Evolutionary conservation across 2,797 vertebrate species (phyloP), one percentile per base, ranked within the genome.

Genomic region (Vultur gryphus): DNA sequence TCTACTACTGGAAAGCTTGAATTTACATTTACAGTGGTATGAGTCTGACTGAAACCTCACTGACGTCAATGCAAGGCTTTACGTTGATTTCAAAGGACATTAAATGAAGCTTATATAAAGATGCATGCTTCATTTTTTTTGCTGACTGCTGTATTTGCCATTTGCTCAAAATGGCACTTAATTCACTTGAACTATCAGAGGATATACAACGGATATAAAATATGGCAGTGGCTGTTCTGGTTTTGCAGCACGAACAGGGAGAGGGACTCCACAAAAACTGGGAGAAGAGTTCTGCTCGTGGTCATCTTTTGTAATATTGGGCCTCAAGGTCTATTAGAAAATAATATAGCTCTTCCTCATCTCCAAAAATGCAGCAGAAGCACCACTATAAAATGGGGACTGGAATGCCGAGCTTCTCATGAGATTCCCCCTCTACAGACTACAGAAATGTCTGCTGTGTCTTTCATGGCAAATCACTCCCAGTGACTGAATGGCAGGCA

Each of bases 61-160:
- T 95, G 96, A 96, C 86, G 54, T 95, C 92, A 97, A 35, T 91
- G 59, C 52, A 83, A 69, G 49, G 75, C 61, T 94, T 95, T 94
- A 84, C 16, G 10, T 65, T 87, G 84, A 57, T 95, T 96, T 93
- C 92, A 95, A 91, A 95, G 79, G 92, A 89, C n/a, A n/a, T 77
- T 91, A 92, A 89, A 84, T 91, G 57, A 85, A 85, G 61, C 55
- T 90, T 92, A 77, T 92, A 75, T 28, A 92, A 92, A 95, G 85
- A 85, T 24, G n/a, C 81, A 54, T 67, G 64, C n/a, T n/a, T 9
- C 17, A 39, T 29, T 58, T 39, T 64, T 80, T 67, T 21, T 39
- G 4, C 67, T 85, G 75, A 83, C 84, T 92, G 49, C 46, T 2
- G 6, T 83, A 67, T 90, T 90, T 96, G 70, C 41, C 43, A 24